phyloP scores from a whole-genome alignment of 2,113 vertebrate species.

The Dermatemys mawii region DNA sequence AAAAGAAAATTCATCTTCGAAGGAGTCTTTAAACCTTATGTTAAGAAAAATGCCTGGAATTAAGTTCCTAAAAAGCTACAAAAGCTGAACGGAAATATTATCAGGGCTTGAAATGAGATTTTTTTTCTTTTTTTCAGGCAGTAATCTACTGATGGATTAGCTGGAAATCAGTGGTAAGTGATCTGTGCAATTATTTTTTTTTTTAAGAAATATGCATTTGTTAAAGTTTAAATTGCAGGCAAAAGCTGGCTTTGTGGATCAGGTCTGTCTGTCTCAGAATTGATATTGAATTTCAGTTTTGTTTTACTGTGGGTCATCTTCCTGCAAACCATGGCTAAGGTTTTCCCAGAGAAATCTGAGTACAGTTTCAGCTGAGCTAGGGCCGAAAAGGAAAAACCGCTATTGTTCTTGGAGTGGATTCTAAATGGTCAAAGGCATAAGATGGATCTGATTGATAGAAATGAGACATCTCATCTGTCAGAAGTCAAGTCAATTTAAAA shows the following conservation, averaged over 20 bases:
- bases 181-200: neutral
- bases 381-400: neutral
- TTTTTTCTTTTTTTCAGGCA: slow-evolving; percentile 34
- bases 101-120: slow-evolving; percentile 68
- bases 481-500: slow-evolving; percentile 47
- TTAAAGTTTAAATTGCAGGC: neutral
- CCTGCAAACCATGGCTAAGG: neutral
- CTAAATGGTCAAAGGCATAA: neutral
- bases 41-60: slow-evolving; percentile 72
- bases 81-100: slow-evolving; percentile 61
- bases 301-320: neutral
- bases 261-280: slow-evolving; percentile 3
- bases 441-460: slow-evolving; percentile 17
- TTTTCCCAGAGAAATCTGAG: neutral
- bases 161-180: slow-evolving; percentile 8
- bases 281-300: slow-evolving; percentile 20
- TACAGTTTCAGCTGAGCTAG: neutral
- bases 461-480: slow-evolving; percentile 58
- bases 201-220: slow-evolving; percentile 17
- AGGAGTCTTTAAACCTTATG: slow-evolving; percentile 53
- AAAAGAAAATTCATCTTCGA: slow-evolving; percentile 25
- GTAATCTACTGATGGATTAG: slow-evolving; percentile 19
- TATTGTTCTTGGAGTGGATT: neutral
- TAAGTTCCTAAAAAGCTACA: slow-evolving; percentile 62
- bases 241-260: neutral